Conservation (phyloP, 2,888 invertebrate genomes). For the Diplolepis rosae region DNA sequence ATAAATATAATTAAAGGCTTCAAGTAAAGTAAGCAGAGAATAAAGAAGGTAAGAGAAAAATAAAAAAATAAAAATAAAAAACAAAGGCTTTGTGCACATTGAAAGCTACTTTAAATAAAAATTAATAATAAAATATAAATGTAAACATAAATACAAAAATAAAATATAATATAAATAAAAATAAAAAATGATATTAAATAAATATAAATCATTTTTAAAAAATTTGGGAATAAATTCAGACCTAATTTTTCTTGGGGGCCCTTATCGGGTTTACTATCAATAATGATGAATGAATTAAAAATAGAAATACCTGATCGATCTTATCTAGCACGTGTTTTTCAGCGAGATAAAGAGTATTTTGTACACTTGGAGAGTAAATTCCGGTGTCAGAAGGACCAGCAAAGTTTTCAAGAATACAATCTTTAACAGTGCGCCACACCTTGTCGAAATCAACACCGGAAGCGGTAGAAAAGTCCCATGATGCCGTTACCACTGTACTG, state of each 20-base stretch:
- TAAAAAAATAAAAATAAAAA: too few species aligned
- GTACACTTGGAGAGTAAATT: constrained; percentile 85
- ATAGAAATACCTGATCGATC: constrained; percentile 78
- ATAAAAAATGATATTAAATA: too few species aligned
- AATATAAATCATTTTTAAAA: background rate
- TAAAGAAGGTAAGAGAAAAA: too few species aligned
- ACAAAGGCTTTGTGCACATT: too few species aligned
- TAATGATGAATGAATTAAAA: background rate
- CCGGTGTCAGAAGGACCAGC: constrained; percentile 84
- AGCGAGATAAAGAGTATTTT: constrained; percentile 84
- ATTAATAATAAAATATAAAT: background rate
- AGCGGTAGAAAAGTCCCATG: constrained; percentile 83
- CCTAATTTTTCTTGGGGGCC: background rate
- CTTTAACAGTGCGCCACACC: constrained; percentile 82
- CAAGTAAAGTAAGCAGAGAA: too few species aligned
- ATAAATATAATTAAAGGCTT: too few species aligned
- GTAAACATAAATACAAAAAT: background rate
- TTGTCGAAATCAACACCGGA: constrained; percentile 81
- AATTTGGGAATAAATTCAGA: background rate
- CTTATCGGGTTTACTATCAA: background rate
- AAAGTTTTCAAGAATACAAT: constrained; percentile 83
- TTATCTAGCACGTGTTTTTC: constrained; percentile 81
- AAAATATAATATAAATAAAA: too few species aligned
- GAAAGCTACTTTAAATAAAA: too few species aligned
- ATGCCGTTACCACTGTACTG: constrained; percentile 84